Evolutionary conservation across 2,113 vertebrate genomes (phyloP).

Genomic region (Mormoops blainvillei): DNA sequence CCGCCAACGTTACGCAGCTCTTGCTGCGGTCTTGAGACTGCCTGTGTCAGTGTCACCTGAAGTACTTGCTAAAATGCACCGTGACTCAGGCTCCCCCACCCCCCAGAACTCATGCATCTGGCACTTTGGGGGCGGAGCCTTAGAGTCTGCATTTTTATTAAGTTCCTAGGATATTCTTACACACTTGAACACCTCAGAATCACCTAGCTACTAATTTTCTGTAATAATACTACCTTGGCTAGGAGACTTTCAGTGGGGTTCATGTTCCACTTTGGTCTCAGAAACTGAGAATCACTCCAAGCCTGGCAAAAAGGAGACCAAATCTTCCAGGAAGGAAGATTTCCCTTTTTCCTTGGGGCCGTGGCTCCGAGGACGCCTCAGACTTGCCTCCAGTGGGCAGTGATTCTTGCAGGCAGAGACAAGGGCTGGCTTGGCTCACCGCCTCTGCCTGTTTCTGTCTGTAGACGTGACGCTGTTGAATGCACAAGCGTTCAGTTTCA

Average conservation of each 20-base stretch:
- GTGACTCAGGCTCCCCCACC: background rate
- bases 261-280: background rate
- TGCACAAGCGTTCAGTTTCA: background rate
- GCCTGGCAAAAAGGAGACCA: background rate
- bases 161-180: background rate
- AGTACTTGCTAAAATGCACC: background rate
- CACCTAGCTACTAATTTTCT: background rate
- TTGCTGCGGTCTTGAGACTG: background rate
- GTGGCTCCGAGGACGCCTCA: background rate
- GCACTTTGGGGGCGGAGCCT: background rate
- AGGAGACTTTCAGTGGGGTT: background rate
- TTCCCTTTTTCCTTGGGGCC: background rate
- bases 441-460: background rate
- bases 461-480: background rate
- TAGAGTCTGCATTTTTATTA: background rate
- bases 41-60: background rate
- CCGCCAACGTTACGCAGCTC: accelerated
- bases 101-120: background rate
- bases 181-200: background rate
- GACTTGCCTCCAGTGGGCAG: background rate
- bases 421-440: background rate
- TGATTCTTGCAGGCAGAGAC: background rate
- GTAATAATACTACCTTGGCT: background rate
- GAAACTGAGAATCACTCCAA: background rate
- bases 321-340: background rate